A percentile compares a stretch with the other conserved stretches of the same genome.
Conservation (phyloP, 2,888 invertebrate genomes). For the Dusona sp. region DNA sequence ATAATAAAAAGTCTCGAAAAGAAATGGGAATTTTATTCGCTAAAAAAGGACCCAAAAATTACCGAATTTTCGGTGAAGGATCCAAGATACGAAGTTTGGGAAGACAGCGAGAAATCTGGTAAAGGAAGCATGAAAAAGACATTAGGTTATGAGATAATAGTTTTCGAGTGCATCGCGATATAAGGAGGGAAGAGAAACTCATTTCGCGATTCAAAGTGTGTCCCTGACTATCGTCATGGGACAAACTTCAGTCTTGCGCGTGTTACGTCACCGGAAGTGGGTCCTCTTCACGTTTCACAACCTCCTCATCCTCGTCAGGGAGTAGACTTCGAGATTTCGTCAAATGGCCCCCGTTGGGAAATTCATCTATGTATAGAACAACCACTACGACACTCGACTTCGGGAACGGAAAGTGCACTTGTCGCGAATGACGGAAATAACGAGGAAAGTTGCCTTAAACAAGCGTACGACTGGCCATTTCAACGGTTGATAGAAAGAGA, state of each 20-base stretch:
- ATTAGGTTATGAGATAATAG: neutral
- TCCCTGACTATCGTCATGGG: slow-evolving; percentile 19
- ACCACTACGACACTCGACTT: slow-evolving; percentile 55
- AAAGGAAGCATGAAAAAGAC: neutral
- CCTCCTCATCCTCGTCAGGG: slow-evolving; percentile 33
- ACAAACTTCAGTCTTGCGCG: slow-evolving; percentile 50
- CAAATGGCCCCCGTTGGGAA: slow-evolving; percentile 63
- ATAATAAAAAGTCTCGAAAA: neutral
- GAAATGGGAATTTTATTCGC: neutral
- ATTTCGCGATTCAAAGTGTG: slow-evolving; percentile 19
- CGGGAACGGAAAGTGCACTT: slow-evolving; percentile 66
- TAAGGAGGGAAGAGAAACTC: slow-evolving; percentile 6
- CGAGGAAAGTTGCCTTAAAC: slow-evolving; percentile 75
- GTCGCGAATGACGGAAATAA: slow-evolving; percentile 72
- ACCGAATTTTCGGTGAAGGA: neutral
- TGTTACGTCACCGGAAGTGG: slow-evolving; percentile 58
- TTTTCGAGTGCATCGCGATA: slow-evolving; percentile 35
- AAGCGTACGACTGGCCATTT: slow-evolving; percentile 67
- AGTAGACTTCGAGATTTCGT: slow-evolving; percentile 54
- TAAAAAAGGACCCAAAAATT: neutral
- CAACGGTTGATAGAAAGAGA: slow-evolving; percentile 14
- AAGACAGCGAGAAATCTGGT: neutral
- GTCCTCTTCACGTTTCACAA: slow-evolving; percentile 46
- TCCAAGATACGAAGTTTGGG: neutral
- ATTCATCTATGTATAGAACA: slow-evolving; percentile 19